Base-by-base conservation (phyloP, 2,797 vertebrate species). In the Hapalemur alaotrensis region DNA sequence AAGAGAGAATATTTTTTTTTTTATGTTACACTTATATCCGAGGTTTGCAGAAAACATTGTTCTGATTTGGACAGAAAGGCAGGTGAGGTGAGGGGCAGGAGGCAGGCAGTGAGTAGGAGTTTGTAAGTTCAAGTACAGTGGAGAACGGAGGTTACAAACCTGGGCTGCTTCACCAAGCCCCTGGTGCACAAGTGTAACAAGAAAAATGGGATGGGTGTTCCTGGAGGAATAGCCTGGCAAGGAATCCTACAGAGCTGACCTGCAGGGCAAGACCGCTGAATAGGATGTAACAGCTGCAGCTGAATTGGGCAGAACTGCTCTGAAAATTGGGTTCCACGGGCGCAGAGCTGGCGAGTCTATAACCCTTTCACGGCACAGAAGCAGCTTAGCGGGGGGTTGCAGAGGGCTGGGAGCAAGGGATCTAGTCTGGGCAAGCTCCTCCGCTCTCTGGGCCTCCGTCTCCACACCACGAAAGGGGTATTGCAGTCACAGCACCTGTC, bases 241-340 rank as follows among this genome's bases (percentile, higher is more conserved):
- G 78, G 50, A 17, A 22, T 14, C 23, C 79, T 28, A 8, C 15
- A 32, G 17, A 30, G 48, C 41, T 2, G n/a, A 43, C 9, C 6
- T 0, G 3, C 23, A 83, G 78, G 57, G 22, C n/a, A 46, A 59
- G 70, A 30, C 0, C 32, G 1, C 0, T 2, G 61, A 30, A 5
- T 0, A n/a, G 13, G 23, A 57, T 4, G 2, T 4, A n/a, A 4
- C 3, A 38, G 25, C 43, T 18, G 7, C 8, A 12, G 30, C n/a
- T 1, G 67, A 18, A 22, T 9, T 22, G 2, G 41, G 75, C 48
- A 30, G 81, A 73, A 59, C 32, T 0, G 12, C 12, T 38, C 59
- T 65, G 61, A 89, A 57, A 46, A 48, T 2, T 0, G 1, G 92
- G 38, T 46, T n/a, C 50, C 1, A 0, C 35, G 0, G 18, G 38